Base-by-base conservation (phyloP, 1,140 invertebrate genomes). In the Saccostrea cuccullata region DNA sequence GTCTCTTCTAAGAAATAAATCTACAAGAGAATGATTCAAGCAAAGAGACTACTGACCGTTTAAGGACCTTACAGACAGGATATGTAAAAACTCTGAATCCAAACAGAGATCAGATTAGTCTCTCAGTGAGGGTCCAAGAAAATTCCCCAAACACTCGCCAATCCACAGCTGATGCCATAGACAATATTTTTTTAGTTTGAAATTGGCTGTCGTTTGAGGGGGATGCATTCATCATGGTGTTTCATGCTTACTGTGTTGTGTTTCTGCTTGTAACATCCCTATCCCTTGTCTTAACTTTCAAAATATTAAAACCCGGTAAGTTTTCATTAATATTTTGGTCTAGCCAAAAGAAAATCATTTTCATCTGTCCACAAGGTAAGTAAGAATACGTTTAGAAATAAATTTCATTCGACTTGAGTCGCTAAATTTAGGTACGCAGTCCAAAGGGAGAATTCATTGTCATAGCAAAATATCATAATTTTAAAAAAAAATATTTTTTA, bases 281-380 rank as follows among this genome's bases (percentile, higher is more conserved):
- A 13, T 40, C 30, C 13, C 12, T 77, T 36, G 70, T 30, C 2
- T 11, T 15, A 12, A 30, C 26, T 77, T 77, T 77, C 13, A 77
- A 26, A 36, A 77, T 77, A 30, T 30, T 77, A 77, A 77, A 30
- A 77, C 70, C 67, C 15, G 70, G 70, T 77, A 77, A 77, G 70
- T 77, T 30, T 40, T n/a, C 5, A 6, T 64, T n/a, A 17, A n/a
- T 64, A 20, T n/a, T 20, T 20, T 64, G 13, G 5, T 4, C 47
- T 47, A 47, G 47, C 47, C 5, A 6, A 47, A 9, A 47, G 47
- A 47, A 47, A 47, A 1, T 47, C 5, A 47, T 47, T 47, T 47
- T 47, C 9, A 0, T 47, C 5, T 47, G 9, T 47, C 47, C 47
- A 47, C 47, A 47, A 47, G 47, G 47, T 47, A 47, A 47, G 47